These are phyloP conservation scores for Paramisgurnus dabryanus DNA, from an alignment of 2,113 vertebrate species.

Conservation along the genomic window DNA sequence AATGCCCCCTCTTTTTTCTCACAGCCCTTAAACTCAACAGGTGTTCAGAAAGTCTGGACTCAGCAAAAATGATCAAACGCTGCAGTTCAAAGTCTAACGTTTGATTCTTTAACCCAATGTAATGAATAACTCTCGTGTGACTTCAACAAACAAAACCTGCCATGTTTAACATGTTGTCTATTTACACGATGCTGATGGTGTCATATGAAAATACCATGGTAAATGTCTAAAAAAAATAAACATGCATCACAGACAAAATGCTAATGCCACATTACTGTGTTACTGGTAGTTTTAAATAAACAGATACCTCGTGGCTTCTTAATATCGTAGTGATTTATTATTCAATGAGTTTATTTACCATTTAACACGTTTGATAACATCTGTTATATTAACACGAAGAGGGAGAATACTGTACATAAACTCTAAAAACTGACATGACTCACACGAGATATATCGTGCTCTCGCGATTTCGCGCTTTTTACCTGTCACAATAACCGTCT, in stretches of 20 bases:
- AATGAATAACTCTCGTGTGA: constrained; percentile 6
- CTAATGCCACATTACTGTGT: no score
- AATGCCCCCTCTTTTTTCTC: neutral
- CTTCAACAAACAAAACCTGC: neutral
- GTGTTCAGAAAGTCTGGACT: neutral
- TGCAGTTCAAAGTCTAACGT: constrained; percentile 57
- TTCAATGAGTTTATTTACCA: neutral
- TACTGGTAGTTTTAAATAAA: no score
- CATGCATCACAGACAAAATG: no score
- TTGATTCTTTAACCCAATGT: neutral
- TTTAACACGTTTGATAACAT: neutral
- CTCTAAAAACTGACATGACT: neutral
- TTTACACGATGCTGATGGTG: neutral
- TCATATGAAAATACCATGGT: neutral
- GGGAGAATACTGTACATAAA: neutral
- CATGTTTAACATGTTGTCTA: no score
- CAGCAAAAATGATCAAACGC: neutral
- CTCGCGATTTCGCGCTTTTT: neutral
- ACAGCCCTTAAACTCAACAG: neutral
- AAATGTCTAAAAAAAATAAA: neutral
- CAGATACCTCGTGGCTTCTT: no score
- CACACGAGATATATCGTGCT: neutral
- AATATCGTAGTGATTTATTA: neutral
- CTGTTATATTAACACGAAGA: no score
- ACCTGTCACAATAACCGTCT: constrained; percentile 74